These are phyloP conservation scores for Rhinichthys klamathensis DNA, from an alignment of 2,113 vertebrate species.

Conservation along the genomic window DNA sequence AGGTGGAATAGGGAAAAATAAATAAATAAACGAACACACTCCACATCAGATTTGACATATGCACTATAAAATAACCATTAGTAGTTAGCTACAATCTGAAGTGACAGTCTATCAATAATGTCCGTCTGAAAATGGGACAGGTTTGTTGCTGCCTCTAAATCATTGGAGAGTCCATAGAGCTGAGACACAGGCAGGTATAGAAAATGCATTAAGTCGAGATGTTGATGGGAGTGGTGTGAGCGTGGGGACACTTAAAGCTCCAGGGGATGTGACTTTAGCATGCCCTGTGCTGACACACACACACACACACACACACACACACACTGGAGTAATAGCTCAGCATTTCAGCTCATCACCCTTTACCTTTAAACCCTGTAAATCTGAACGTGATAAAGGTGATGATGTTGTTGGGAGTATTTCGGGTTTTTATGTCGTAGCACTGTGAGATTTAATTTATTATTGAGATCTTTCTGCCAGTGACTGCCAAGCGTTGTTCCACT, in stretches of 20 bases:
- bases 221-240: conserved; percentile 69
- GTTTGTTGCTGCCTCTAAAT: conserved; percentile 85
- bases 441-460: conserved; percentile 26
- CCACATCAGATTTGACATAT: conserved; percentile 75
- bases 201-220: conserved; percentile 73
- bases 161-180: conserved; percentile 71
- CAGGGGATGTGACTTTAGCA: conserved; percentile 62
- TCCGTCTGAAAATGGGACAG: conserved; percentile 81
- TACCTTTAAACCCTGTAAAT: conserved; percentile 42
- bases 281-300: conserved; percentile 33
- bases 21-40: conserved; percentile 44
- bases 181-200: conserved; percentile 72
- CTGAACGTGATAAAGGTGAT: background rate
- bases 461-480: background rate
- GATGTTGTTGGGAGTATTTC: conserved; percentile 23
- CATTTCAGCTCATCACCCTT: conserved; percentile 26
- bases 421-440: background rate
- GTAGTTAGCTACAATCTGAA: conserved; percentile 77
- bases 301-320: conserved; percentile 39
- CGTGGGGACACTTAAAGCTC: conserved; percentile 63
- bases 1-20: conserved; percentile 3
- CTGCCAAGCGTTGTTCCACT: background rate
- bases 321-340: conserved; percentile 20
- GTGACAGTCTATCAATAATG: conserved; percentile 84
- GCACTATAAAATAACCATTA: conserved; percentile 83